Evolutionary conservation across 2,113 vertebrate genomes (phyloP).

Genomic region (Regulus satrapa): DNA sequence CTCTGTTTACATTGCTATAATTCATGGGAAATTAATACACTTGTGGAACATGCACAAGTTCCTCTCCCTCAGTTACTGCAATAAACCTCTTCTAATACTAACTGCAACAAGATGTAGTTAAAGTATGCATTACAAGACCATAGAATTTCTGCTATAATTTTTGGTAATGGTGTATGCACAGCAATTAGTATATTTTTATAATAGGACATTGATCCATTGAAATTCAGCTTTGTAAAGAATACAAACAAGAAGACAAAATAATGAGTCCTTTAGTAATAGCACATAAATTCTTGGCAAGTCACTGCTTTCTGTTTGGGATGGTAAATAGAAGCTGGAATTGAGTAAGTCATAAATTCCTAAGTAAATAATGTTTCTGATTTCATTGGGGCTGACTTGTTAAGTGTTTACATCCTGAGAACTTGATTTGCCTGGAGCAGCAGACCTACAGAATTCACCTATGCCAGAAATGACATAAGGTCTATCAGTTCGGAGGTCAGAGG

Average conservation of each 20-base stretch:
- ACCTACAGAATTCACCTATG: neutral
- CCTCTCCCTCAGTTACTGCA: neutral
- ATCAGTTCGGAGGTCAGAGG: neutral
- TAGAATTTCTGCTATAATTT: neutral
- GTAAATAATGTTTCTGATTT: neutral
- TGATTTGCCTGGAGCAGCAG: neutral
- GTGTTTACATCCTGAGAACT: neutral
- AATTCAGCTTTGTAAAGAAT: neutral
- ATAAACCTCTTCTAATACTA: neutral
- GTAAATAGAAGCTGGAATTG: neutral
- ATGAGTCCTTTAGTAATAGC: neutral
- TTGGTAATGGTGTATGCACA: neutral
- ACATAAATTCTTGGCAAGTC: neutral
- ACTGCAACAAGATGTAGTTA: neutral
- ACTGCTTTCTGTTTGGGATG: neutral
- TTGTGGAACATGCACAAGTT: neutral
- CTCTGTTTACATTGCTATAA: slow-evolving; percentile 24
- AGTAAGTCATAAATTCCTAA: neutral
- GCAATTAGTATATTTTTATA: neutral
- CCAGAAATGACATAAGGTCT: neutral
- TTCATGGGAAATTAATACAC: neutral
- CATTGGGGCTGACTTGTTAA: neutral
- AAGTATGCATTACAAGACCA: neutral
- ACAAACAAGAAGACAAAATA: neutral
- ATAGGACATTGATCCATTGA: neutral